Evolutionary conservation across 1,140 invertebrate species (phyloP), one percentile per base, ranked within the genome.

Genomic region (Proctacanthus coquilletti): DNA sequence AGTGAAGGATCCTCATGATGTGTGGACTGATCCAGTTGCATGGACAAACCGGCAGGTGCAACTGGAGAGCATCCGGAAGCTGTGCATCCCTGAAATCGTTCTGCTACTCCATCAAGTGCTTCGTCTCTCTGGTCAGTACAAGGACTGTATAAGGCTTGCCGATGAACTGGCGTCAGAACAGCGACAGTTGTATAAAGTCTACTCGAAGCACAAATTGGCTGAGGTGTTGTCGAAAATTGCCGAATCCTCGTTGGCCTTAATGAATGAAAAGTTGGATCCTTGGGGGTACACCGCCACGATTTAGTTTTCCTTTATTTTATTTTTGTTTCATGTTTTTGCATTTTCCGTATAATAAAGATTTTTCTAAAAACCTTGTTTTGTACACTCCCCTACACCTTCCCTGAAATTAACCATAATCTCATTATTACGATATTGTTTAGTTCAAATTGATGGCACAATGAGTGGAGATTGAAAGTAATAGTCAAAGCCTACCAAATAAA

Each of bases 1-100:
- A 10, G 6, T 43, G 5, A 52, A 54, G 36, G 42, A 46, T 35
- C 52, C 51, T 1, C 46, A 43, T 15, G 46, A 55, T 18, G 34
- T 27, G 4, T 19, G 34, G 6, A 25, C 52, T 5, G 45, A 50
- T 5, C 11, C 20, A 15, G 6, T 2, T 3, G 17, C 29, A 10
- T 60, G 57, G 55, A 44, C 54, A 19, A 39, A 56, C 34, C 58
- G 72, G 0, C 40, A 46, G 31, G 42, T 65, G 29, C 83, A 91
- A 52, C 63, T 92, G 61, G 65, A 74, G 21, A 70, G 75, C 44
- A 60, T 96, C 9, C 71, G 88, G 37, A 72, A 76, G 44, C 63
- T 82, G 6, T 87, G 83, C 50, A 75, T 96, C 47, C 89, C 89
- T 4, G 80, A 87, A 66, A 68, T 89, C 31, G 72, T 75, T 4